phyloP scores from a whole-genome alignment of 2,888 invertebrate genomes.

The Philonicus albiceps region DNA sequence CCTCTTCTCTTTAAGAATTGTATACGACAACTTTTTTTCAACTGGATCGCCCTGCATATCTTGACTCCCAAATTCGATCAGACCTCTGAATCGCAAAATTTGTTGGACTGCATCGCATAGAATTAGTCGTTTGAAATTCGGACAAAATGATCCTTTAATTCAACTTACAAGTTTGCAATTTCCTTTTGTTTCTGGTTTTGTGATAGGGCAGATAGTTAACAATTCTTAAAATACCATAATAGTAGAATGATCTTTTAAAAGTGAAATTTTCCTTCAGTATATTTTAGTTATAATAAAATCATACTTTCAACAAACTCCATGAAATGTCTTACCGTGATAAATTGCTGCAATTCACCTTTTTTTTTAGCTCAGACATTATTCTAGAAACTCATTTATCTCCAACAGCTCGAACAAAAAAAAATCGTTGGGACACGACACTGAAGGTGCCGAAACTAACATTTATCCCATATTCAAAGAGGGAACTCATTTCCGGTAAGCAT shows the following conservation, averaged over 20 bases:
- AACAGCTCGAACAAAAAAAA: not conserved
- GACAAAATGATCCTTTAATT: no score
- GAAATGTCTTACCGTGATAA: not conserved
- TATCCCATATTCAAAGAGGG: not conserved
- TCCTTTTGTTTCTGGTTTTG: no score
- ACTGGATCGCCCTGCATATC: no score
- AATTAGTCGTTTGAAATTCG: no score
- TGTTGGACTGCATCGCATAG: no score
- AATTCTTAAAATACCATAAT: no score
- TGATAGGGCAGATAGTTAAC: no score
- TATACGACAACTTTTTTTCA: no score
- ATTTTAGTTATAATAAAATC: not conserved
- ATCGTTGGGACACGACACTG: not conserved
- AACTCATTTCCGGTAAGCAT: not conserved
- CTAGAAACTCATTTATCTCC: not conserved
- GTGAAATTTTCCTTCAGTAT: not conserved
- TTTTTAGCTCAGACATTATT: not conserved
- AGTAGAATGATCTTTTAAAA: not conserved
- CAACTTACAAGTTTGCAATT: no score
- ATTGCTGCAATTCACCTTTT: not conserved
- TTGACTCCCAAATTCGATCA: no score
- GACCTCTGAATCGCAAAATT: no score
- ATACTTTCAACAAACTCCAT: not conserved
- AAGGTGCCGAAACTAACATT: not conserved
- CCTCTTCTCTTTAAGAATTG: no score